A percentile compares a stretch with the other conserved stretches of the same genome.
phyloP scores from a whole-genome alignment of 1,140 invertebrate genomes.

The Leptinotarsa defecta region DNA sequence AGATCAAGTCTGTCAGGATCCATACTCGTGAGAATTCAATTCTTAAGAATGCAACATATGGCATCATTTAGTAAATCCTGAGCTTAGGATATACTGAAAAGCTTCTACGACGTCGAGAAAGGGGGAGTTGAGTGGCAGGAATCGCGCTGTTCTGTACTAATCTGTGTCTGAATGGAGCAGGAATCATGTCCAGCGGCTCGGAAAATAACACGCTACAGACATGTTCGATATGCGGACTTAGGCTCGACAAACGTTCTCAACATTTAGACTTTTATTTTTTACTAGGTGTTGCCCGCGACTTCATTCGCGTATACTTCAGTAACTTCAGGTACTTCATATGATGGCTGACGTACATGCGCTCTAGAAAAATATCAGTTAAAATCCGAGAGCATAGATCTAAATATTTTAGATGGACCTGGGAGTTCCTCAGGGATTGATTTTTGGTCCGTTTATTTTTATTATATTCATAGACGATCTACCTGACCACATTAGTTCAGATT shows the following conservation, averaged over 20 bases:
- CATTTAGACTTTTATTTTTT: too few species aligned
- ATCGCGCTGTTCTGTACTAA: constrained; percentile 47
- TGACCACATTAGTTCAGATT: too few species aligned
- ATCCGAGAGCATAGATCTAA: too few species aligned
- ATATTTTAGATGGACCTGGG: too few species aligned
- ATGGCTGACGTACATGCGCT: too few species aligned
- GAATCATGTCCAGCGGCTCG: constrained; percentile 50
- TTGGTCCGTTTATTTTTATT: too few species aligned
- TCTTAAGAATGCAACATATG: constrained; percentile 22
- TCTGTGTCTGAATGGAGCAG: constrained; percentile 48
- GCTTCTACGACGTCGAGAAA: constrained; percentile 23
- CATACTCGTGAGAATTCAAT: constrained; percentile 1
- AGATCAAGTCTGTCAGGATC: constrained; percentile 2
- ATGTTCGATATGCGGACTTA: constrained; percentile 10
- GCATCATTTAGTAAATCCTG: constrained; percentile 27
- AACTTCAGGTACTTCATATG: too few species aligned
- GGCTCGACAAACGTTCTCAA: background rate
- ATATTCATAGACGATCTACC: too few species aligned
- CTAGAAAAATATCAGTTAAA: too few species aligned
- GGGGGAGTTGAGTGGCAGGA: constrained; percentile 45
- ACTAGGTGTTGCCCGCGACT: too few species aligned
- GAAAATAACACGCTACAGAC: constrained; percentile 48
- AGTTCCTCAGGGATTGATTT: too few species aligned
- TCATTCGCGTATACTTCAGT: too few species aligned
- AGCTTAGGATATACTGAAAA: constrained; percentile 24